These are phyloP conservation scores for Silurus asotus DNA, from an alignment of 2,113 vertebrate species.

Conservation along the genomic window DNA sequence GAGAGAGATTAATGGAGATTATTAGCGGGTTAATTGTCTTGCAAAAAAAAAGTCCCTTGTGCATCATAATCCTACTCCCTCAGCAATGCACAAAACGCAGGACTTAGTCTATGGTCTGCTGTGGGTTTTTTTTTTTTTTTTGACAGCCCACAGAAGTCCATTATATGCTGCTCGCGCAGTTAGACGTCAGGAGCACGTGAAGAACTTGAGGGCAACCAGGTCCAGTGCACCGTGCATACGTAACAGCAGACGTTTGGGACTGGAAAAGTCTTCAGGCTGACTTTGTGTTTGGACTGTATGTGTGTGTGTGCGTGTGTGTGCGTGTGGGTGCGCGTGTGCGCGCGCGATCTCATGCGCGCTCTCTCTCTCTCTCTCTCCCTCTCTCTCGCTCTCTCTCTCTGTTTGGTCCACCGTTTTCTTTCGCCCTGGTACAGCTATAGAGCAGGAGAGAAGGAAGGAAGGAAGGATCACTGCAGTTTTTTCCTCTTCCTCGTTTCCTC, in stretches of 20 bases:
- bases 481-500: background rate
- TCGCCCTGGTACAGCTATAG: background rate
- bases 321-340: too few species aligned
- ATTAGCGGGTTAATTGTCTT: background rate
- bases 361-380: background rate
- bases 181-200: slow-evolving; percentile 51
- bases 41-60: background rate
- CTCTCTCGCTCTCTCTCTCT: background rate
- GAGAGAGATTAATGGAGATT: background rate
- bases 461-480: background rate
- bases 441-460: background rate
- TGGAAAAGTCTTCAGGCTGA: slow-evolving; percentile 61
- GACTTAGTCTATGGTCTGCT: background rate
- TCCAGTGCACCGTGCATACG: slow-evolving; percentile 54
- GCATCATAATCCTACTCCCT: background rate
- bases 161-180: background rate
- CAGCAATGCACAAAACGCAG: background rate
- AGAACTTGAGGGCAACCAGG: too few species aligned
- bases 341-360: too few species aligned
- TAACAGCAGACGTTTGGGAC: slow-evolving; percentile 39
- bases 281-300: slow-evolving; percentile 55
- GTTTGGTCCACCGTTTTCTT: slow-evolving; percentile 12
- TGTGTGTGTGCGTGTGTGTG: background rate
- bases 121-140: background rate
- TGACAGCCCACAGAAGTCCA: background rate